phyloP scores from a whole-genome alignment of 1,140 invertebrate genomes.

The Drosophila ambigua region DNA sequence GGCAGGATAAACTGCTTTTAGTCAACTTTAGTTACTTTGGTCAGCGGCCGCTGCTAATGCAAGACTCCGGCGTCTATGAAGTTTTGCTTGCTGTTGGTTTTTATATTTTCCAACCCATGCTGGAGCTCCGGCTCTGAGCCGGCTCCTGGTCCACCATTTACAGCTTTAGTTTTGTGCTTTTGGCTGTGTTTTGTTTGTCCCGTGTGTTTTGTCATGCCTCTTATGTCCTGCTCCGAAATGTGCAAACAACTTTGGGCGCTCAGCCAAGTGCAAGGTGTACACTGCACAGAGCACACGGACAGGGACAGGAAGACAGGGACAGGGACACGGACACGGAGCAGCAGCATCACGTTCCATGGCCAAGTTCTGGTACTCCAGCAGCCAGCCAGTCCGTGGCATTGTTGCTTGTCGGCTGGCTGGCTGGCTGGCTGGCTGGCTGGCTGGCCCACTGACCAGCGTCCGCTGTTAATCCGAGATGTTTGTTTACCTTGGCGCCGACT shows the following conservation, averaged over 20 bases:
- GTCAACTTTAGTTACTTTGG: conserved; percentile 80
- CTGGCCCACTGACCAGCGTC: conserved; percentile 66
- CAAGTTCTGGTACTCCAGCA: conserved; percentile 17
- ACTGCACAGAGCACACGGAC: conserved; percentile 20
- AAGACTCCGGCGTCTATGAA: conserved; percentile 38
- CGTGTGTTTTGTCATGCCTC: conserved; percentile 80
- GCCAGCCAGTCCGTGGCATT: conserved; percentile 10
- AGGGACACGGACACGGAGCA: no score
- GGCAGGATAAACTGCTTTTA: conserved; percentile 77
- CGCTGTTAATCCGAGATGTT: conserved; percentile 82
- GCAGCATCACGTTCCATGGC: conserved; percentile 47
- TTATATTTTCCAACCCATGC: conserved; percentile 30
- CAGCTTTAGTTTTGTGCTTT: conserved; percentile 74
- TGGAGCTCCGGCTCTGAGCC: conserved; percentile 14
- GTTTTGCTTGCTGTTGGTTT: conserved; percentile 28
- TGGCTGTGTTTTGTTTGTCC: conserved; percentile 66
- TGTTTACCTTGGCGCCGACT: conserved; percentile 73
- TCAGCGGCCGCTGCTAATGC: conserved; percentile 61
- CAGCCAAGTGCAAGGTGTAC: conserved; percentile 75
- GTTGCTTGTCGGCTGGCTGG: conserved; percentile 24
- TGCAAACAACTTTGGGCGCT: conserved; percentile 82
- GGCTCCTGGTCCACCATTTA: conserved; percentile 74
- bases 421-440: conserved; percentile 23
- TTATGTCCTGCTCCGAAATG: conserved; percentile 72
- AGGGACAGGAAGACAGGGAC: no score